A percentile compares a stretch with the other conserved stretches of the same genome.
Conservation (phyloP, 2,113 vertebrate species). For the Oncorhynchus gorbuscha region DNA sequence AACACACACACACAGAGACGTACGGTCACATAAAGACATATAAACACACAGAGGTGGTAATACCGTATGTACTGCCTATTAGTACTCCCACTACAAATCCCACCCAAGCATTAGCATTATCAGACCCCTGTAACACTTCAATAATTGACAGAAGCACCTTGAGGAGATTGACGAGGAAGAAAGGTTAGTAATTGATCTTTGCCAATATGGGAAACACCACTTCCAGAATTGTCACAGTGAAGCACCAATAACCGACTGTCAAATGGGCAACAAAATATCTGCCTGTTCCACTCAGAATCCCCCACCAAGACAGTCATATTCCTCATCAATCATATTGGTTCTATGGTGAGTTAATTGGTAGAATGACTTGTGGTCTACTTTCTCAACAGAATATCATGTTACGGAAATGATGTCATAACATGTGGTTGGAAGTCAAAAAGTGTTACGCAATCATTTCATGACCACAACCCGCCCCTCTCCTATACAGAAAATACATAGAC, state of each 20-base stretch:
- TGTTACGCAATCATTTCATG: no score
- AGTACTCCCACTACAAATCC: not conserved
- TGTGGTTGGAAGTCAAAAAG: no score
- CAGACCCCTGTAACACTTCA: conserved; percentile 12
- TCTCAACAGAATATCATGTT: not conserved
- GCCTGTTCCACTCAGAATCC: not conserved
- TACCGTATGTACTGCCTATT: conserved; percentile 42
- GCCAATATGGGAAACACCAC: conserved; percentile 10
- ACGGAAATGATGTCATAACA: no score
- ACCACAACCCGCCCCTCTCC: no score
- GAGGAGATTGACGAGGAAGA: conserved; percentile 88
- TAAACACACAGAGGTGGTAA: conserved; percentile 48
- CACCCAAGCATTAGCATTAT: conserved; percentile 18
- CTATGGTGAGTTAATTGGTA: not conserved
- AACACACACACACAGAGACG: not conserved
- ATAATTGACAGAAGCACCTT: conserved; percentile 72
- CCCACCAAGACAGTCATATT: not conserved
- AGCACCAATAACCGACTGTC: conserved; percentile 14
- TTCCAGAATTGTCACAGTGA: conserved; percentile 28
- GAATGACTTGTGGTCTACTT: not conserved
- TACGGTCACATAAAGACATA: conserved; percentile 31
- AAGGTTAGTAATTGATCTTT: conserved; percentile 82
- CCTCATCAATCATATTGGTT: not conserved
- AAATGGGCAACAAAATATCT: not conserved
- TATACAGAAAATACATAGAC: no score